These are phyloP conservation scores for Drosophila paramelanica DNA, from an alignment of 2,888 invertebrate species.

Conservation along the genomic window DNA sequence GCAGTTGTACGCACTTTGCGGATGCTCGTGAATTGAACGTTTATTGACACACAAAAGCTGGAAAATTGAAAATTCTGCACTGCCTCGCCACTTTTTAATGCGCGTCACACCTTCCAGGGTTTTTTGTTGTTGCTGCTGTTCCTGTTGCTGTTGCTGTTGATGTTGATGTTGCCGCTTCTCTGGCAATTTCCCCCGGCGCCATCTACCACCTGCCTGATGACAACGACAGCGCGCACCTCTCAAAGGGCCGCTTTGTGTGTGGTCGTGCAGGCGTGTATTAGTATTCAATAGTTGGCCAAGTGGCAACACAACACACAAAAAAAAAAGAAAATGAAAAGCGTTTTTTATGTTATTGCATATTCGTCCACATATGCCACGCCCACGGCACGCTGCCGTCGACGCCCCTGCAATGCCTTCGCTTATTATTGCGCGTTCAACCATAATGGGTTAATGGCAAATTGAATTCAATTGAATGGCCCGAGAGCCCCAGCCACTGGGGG, in stretches of 20 bases:
- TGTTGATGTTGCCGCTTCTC: slow-evolving; percentile 22
- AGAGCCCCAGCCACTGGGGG: slow-evolving; percentile 7
- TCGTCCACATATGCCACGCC: slow-evolving; percentile 33
- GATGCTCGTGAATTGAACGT: slow-evolving; percentile 79
- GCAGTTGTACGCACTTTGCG: slow-evolving; percentile 79
- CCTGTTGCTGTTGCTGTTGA: not conserved
- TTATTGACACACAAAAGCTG: slow-evolving; percentile 80
- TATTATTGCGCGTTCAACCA: slow-evolving; percentile 74
- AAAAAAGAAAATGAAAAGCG: slow-evolving; percentile 11
- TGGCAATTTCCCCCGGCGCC: slow-evolving; percentile 57
- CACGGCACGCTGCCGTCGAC: not conserved
- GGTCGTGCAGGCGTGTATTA: slow-evolving; percentile 64
- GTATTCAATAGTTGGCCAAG: slow-evolving; percentile 76
- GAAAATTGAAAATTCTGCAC: slow-evolving; percentile 78
- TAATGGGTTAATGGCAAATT: slow-evolving; percentile 81
- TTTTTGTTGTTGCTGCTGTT: slow-evolving; percentile 31
- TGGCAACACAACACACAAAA: slow-evolving; percentile 23
- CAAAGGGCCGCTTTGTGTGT: slow-evolving; percentile 75
- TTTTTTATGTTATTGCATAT: slow-evolving; percentile 81
- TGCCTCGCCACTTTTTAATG: slow-evolving; percentile 56
- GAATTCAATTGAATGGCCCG: slow-evolving; percentile 69
- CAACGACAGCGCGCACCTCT: slow-evolving; percentile 44
- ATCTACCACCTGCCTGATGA: slow-evolving; percentile 46
- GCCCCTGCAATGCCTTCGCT: slow-evolving; percentile 39
- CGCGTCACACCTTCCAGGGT: slow-evolving; percentile 61